Base-by-base conservation (phyloP, 2,888 invertebrate genomes). In the Gymnoscelis rufifasciata region DNA sequence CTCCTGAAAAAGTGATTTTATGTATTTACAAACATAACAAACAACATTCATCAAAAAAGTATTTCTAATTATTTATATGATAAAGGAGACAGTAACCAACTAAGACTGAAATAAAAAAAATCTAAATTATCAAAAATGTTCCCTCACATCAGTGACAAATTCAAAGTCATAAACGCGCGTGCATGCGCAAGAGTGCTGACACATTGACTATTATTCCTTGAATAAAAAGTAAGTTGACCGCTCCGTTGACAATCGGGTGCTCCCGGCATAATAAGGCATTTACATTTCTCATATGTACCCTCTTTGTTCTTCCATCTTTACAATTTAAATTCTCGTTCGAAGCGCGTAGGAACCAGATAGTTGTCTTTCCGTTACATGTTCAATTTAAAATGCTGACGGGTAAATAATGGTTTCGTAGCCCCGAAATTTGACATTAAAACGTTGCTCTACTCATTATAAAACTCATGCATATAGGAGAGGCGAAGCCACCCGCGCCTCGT, bases 191-290 rank as follows among this genome's bases (percentile, higher is more conserved):
- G 57, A 63, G 62, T 70, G 72, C 71, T 73, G 74, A 74, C 76
- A 78, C 72, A 71, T 74, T 68, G 70, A 72, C 66, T 69, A 70
- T 70, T 56, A 54, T 57, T 59, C 71, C 68, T 73, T 78, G 78
- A 78, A 78, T 78, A 79, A 77, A 71, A 74, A 77, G 67, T 67
- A 62, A 68, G 67, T 69, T 70, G 71, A 70, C 74, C 68, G 68
- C 60, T 55, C 62, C 52, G 61, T 67, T 75, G 77, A 75, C 79
- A 78, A 71, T 66, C 73, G 66, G 70, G 66, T 70, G 68, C 74
- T 52, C 45, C 45, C 62, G 58, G 74, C 71, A 76, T 78, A 75
- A 71, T 79, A 74, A 72, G 60, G 62, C 68, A 78, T 80, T 80
- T 76, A 76, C 73, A 78, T 77, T 68, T 74, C 68, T 65, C 66